Base-by-base conservation (phyloP, 2,113 vertebrate species). In the Copsychus sechellarum region DNA sequence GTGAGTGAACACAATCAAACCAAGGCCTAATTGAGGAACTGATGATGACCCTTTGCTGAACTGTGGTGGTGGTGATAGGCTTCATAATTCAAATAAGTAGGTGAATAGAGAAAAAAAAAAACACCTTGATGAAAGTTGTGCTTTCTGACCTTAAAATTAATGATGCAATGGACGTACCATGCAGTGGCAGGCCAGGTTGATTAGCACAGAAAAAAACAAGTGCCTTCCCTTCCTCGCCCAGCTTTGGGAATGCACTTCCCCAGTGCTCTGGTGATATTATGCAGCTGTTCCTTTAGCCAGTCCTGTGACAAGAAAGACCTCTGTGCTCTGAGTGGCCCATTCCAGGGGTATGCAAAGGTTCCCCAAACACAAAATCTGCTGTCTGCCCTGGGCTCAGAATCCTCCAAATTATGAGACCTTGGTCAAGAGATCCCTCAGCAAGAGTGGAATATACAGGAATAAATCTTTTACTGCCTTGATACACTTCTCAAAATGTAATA, bases 241-340 rank as follows among this genome's bases (percentile, higher is more conserved):
- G 26, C 40, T 77, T 28, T 81, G 70, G 65, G 70, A 78, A 48
- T 29, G 54, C 64, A 21, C 56, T 54, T 53, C n/a, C 72, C 34
- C 47, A 13, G 22, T 25, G 50, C 34, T 2, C 0, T 1, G 33
- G 34, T 11, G 65, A 38, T 31, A 47, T 53, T 56, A 42, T 11
- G 29, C 51, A 79, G 45, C 48, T 28, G 21, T 5, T 45, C 66
- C 9, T 1, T 51, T 31, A 51, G 38, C n/a, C 0, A 14, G 14
- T 53, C n/a, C 66, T 2, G 1, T 0, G 14, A 42, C 58, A 78
- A 29, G 8, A 54, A 56, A 78, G 38, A 77, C 58, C 38, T 54
- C 54, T 74, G 45, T 80, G 65, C 60, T 50, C 5, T 6, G 6
- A 0, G 0, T 72, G 54, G 12, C 23, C 57, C 12, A 1, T 73